A percentile compares a stretch with the other conserved stretches of the same genome.
phyloP scores from a whole-genome alignment of 2,113 vertebrate genomes.

The Synodontis membranacea region DNA sequence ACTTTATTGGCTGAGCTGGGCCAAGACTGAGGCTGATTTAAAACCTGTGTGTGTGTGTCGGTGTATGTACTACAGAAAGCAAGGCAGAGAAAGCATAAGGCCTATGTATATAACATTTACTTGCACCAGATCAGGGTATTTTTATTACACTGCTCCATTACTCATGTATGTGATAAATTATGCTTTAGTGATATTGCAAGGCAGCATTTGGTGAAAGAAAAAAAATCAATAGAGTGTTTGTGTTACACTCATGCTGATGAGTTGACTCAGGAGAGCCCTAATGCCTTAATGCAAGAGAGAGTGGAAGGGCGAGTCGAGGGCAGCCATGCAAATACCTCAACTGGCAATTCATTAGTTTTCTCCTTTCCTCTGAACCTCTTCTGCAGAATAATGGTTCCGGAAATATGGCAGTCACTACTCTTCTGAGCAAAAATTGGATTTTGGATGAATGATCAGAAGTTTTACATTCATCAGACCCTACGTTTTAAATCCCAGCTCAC shows the following conservation, averaged over 20 bases:
- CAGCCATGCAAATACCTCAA: conserved; percentile 42
- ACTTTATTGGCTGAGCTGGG: neutral
- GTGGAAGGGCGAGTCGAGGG: conserved; percentile 11
- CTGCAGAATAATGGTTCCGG: conserved; percentile 48
- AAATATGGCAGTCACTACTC: conserved; percentile 44
- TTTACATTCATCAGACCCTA: conserved; percentile 49
- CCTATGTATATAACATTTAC: neutral
- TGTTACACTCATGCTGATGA: conserved; percentile 48
- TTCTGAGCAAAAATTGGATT: conserved; percentile 55
- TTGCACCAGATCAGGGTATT: neutral
- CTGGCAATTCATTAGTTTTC: conserved; percentile 50
- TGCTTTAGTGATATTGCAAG: conserved; percentile 19
- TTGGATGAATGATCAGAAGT: conserved; percentile 51
- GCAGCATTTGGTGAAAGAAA: conserved; percentile 14
- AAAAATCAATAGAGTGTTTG: conserved; percentile 29
- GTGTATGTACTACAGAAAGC: neutral
- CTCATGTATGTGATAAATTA: conserved; percentile 35
- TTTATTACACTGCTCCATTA: conserved; percentile 11
- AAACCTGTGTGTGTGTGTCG: neutral
- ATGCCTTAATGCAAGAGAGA: conserved; percentile 19
- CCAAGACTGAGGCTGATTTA: conserved; percentile 10
- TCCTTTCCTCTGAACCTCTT: conserved; percentile 44
- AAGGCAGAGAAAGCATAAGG: neutral
- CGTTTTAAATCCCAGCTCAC: conserved; percentile 19
- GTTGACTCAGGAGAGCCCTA: conserved; percentile 28